Percentiles rank a stretch among this genome's conserved stretches.
Evolutionary conservation across 1,140 invertebrate genomes (phyloP).

Genomic region (Drosophila teissieri): DNA sequence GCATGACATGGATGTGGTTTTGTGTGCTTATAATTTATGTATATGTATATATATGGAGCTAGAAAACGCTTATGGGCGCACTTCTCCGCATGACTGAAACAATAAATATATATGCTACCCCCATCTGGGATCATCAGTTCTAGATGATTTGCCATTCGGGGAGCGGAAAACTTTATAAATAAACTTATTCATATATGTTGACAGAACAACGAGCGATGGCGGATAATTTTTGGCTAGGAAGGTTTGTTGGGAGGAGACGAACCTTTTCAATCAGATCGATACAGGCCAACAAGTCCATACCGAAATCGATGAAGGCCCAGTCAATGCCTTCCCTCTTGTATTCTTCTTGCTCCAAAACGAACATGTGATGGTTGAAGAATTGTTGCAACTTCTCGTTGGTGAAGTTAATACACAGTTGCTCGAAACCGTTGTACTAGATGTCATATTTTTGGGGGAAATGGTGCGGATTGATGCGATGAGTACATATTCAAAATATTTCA

Average conservation of each 20-base stretch:
- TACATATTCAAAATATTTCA: slow-evolving; percentile 37
- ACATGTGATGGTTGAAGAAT: slow-evolving; percentile 99
- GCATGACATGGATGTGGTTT: slow-evolving; percentile 14
- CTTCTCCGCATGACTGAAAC: slow-evolving; percentile 58
- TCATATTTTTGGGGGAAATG: slow-evolving; percentile 29
- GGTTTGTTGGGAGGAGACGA: slow-evolving; percentile 78
- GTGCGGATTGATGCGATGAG: slow-evolving; percentile 42
- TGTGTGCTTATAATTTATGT: slow-evolving; percentile 24
- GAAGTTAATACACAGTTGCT: slow-evolving; percentile 99
- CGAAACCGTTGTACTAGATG: slow-evolving; percentile 97
- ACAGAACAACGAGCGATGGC: slow-evolving; percentile 42
- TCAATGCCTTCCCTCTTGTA: slow-evolving; percentile 98
- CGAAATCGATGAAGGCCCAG: slow-evolving; percentile 99
- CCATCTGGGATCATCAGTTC: slow-evolving; percentile 71
- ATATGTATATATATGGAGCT: slow-evolving; percentile 22
- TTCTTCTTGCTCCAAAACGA: slow-evolving; percentile 98
- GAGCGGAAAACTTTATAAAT: slow-evolving; percentile 14
- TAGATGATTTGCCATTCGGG: slow-evolving; percentile 65
- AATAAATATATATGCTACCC: slow-evolving; percentile 27
- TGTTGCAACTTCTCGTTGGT: slow-evolving; percentile 99
- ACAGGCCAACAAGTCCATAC: slow-evolving; percentile 98
- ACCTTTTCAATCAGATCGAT: slow-evolving; percentile 99
- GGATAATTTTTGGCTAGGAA: slow-evolving; percentile 24
- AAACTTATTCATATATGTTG: slow-evolving; percentile 16
- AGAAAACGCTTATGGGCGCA: slow-evolving; percentile 61